Percentiles rank a stretch among this genome's conserved stretches.
These are phyloP conservation scores for Sebastolobus altivelis DNA, from an alignment of 2,797 vertebrate species.

Conservation along the genomic window DNA sequence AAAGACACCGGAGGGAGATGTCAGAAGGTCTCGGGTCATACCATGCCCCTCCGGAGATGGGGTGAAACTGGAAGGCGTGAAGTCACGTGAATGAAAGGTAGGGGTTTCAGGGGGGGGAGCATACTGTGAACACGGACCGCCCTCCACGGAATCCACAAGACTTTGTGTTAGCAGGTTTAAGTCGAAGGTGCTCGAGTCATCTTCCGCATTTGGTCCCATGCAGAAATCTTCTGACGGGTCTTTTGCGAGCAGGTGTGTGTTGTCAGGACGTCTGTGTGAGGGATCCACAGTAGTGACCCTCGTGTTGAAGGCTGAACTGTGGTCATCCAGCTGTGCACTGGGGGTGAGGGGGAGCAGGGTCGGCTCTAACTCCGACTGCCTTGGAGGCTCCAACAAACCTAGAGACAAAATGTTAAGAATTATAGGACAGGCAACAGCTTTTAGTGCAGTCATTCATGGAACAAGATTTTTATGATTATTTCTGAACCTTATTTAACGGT, in stretches of 20 bases:
- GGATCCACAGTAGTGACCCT: not conserved
- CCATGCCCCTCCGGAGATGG: not conserved
- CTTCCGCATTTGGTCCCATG: constrained; percentile 25
- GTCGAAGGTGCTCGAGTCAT: constrained; percentile 10
- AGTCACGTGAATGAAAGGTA: constrained; percentile 4
- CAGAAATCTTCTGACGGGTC: constrained; percentile 39
- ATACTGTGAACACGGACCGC: not conserved
- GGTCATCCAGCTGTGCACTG: constrained; percentile 61
- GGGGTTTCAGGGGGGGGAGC: not conserved
- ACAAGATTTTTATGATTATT: not conserved
- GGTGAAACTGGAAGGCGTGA: constrained; percentile 7
- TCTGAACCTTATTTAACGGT: not conserved
- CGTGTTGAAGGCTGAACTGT: constrained; percentile 13
- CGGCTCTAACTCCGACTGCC: constrained; percentile 55
- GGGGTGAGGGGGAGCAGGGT: constrained; percentile 78
- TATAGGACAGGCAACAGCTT: not conserved
- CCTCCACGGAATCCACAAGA: constrained; percentile 20
- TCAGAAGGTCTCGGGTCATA: constrained; percentile 19
- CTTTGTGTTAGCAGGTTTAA: constrained; percentile 40
- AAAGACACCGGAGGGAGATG: constrained; percentile 27
- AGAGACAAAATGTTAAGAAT: not conserved
- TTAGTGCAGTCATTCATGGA: not conserved
- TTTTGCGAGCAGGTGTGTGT: constrained; percentile 43
- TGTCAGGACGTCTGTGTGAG: constrained; percentile 14
- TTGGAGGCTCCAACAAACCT: constrained; percentile 35